Conservation (phyloP, 2,888 invertebrate genomes). For the Tipula helvola region DNA sequence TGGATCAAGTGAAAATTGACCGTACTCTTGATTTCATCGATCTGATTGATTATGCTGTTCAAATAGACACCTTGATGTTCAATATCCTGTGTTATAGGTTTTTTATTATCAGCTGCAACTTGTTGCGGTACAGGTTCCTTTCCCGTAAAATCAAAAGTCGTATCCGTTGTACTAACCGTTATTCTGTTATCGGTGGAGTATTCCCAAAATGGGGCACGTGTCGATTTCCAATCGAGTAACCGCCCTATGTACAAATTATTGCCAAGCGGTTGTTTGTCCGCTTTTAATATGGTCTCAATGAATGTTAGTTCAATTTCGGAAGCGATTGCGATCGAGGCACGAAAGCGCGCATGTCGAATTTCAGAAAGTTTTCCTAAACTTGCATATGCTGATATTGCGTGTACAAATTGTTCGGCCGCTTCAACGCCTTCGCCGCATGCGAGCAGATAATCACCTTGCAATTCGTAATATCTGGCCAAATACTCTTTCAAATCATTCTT, state of each 20-base stretch:
- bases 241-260: not conserved
- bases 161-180: not conserved
- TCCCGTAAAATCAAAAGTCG: not conserved
- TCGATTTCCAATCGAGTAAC: slow-evolving; percentile 12
- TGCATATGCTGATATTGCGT: slow-evolving; percentile 11
- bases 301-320: slow-evolving; percentile 6
- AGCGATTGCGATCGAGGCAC: slow-evolving; percentile 13
- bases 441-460: not conserved
- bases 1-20: not conserved
- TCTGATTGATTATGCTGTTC: not conserved
- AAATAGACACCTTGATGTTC: not conserved
- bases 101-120: not conserved
- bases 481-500: not conserved
- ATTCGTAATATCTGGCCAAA: slow-evolving; percentile 5
- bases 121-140: not conserved
- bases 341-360: slow-evolving; percentile 11
- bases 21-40: not conserved
- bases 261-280: not conserved
- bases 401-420: slow-evolving; percentile 12
- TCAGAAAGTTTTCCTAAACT: slow-evolving; percentile 8
- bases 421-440: slow-evolving; percentile 8
- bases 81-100: not conserved
- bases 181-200: not conserved
- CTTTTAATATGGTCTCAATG: slow-evolving; percentile 6
- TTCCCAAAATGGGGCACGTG: slow-evolving; percentile 13